These are phyloP conservation scores for Mesoligia furuncula DNA, from an alignment of 2,888 invertebrate genomes.

Conservation along the genomic window DNA sequence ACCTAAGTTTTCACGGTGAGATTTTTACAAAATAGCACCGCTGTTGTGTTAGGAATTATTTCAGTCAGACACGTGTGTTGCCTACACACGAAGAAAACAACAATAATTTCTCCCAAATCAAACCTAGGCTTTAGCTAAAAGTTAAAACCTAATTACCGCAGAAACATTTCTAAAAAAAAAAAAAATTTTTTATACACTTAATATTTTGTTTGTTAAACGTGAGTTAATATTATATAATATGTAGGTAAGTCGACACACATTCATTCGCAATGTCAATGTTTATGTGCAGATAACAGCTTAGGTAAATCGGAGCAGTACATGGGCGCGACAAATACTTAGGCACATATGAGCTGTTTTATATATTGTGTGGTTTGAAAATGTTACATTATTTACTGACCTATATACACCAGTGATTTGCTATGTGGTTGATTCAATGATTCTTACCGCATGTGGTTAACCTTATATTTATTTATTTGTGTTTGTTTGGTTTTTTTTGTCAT, in stretches of 20 bases:
- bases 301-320: slow-evolving; percentile 33
- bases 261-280: slow-evolving; percentile 47
- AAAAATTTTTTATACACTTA: slow-evolving; percentile 20
- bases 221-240: slow-evolving; percentile 23
- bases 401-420: neutral
- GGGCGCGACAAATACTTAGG: slow-evolving; percentile 33
- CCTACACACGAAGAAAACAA: neutral
- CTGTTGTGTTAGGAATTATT: no score
- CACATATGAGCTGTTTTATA: slow-evolving; percentile 23
- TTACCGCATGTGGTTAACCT: neutral
- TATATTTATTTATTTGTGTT: neutral
- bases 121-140: slow-evolving; percentile 5
- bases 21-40: no score
- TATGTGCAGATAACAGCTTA: slow-evolving; percentile 48
- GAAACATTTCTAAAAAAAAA: slow-evolving; percentile 21
- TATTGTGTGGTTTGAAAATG: slow-evolving; percentile 23
- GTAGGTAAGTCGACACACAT: slow-evolving; percentile 30
- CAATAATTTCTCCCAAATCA: neutral
- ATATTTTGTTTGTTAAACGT: slow-evolving; percentile 25
- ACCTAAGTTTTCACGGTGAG: no score
- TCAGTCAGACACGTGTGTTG: no score
- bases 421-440: neutral
- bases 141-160: slow-evolving; percentile 17
- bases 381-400: slow-evolving; percentile 31
- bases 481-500: neutral